A percentile compares a stretch with the other conserved stretches of the same genome.
Evolutionary conservation across 2,888 invertebrate species (phyloP).

Genomic region (Troglohyphantes excavatus): DNA sequence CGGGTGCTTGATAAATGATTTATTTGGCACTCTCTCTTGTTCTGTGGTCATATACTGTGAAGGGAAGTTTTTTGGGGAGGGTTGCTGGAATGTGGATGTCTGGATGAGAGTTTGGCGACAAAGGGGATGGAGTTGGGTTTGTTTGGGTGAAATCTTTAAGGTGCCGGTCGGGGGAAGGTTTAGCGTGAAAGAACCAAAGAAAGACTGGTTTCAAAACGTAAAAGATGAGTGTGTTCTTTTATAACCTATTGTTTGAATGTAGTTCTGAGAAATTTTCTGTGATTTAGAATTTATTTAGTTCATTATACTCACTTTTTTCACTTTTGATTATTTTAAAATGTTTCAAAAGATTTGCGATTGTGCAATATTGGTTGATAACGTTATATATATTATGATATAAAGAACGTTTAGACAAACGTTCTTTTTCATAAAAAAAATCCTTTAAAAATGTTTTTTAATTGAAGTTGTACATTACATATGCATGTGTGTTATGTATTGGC

Average conservation of each 20-base stretch:
- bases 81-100: conserved; percentile 55
- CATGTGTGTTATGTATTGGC: too few relatives aligned
- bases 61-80: conserved; percentile 55
- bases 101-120: conserved; percentile 14
- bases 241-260: neutral
- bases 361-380: too few relatives aligned
- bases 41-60: conserved; percentile 75
- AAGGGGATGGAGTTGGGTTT: conserved; percentile 12
- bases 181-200: conserved; percentile 21
- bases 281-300: too few relatives aligned
- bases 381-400: too few relatives aligned
- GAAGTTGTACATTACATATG: too few relatives aligned
- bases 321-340: too few relatives aligned
- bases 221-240: neutral
- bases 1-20: conserved; percentile 76
- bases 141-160: conserved; percentile 19
- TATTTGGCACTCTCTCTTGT: conserved; percentile 76
- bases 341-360: too few relatives aligned
- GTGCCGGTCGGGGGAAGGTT: conserved; percentile 9
- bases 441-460: too few relatives aligned
- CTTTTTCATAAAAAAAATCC: too few relatives aligned
- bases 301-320: too few relatives aligned
- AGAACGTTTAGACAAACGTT: too few relatives aligned
- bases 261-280: too few relatives aligned
- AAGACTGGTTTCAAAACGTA: conserved; percentile 9